Evolutionary conservation across 2,888 invertebrate genomes (phyloP), one percentile per base, ranked within the genome.

Genomic region (Amphipyra berbera): DNA sequence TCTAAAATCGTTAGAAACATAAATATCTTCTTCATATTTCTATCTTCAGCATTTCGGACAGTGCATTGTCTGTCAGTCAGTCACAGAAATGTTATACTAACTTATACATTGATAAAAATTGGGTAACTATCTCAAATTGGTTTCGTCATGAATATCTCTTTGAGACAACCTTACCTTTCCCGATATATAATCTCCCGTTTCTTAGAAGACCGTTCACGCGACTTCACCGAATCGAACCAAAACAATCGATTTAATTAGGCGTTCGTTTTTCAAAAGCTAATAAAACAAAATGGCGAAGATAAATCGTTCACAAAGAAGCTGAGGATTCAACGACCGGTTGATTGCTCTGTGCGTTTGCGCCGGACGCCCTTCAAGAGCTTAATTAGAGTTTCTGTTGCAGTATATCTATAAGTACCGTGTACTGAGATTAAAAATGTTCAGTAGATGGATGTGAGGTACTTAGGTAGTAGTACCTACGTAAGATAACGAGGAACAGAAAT

Each of bases 251-350:
- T 83, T 87, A 84, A 87, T 87, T 86, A 87, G 84, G 77, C 69
- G 73, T 76, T 79, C 81, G 78, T 76, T 78, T 76, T 78, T 70
- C 52, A 66, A 76, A 78, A 66, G 54, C 66, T 66, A 73, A 82
- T 79, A 79, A 79, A 83, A 80, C 79, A 82, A 79, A 82, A 83
- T 68, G 70, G 65, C 67, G 55, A 73, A 77, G 82, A 83, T 82
- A 81, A 80, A 86, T 84, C 77, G 81, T 76, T 76, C 77, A 80
- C 80, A 84, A 81, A 79, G 78, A 75, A 74, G 68, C 71, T 74
- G 66, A 68, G 86, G 90, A 89, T 86, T 84, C 91, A 93, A 92
- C 88, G 93, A 90, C 92, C 92, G 87, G 84, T 87, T 92, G 90
- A 92, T 93, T 90, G 87, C 87, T 79, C 65, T 49, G 60, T 72